These are phyloP conservation scores for Lasiurus cinereus DNA, from an alignment of 2,113 vertebrate species.

Conservation along the genomic window DNA sequence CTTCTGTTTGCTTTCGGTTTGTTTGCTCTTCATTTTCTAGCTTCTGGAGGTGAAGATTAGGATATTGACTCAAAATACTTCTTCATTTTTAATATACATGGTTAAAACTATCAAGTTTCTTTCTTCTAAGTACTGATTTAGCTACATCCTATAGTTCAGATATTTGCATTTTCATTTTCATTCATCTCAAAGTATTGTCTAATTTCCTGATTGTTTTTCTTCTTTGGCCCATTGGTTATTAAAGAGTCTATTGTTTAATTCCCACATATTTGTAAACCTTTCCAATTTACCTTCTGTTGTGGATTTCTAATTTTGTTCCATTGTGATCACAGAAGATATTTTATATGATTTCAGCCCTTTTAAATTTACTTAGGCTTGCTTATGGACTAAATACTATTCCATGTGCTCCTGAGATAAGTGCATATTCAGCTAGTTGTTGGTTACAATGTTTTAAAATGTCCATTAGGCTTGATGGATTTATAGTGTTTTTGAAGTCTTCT, in stretches of 20 bases:
- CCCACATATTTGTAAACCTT: not conserved
- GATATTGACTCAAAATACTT: not conserved
- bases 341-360: not conserved
- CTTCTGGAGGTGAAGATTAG: not conserved
- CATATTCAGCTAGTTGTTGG: not conserved
- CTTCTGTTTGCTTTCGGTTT: not conserved
- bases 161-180: slow-evolving; percentile 8
- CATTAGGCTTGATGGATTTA: not conserved
- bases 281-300: not conserved
- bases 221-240: slow-evolving; percentile 33
- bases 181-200: slow-evolving; percentile 45
- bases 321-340: not conserved
- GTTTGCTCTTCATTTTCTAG: not conserved
- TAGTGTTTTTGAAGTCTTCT: not conserved
- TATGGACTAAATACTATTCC: not conserved
- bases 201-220: not conserved
- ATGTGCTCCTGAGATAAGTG: not conserved
- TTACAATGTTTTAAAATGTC: not conserved
- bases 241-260: slow-evolving; percentile 11
- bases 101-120: slow-evolving; percentile 7
- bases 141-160: not conserved
- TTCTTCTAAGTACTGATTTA: not conserved
- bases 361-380: not conserved
- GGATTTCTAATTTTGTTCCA: slow-evolving; percentile 18
- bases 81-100: not conserved